phyloP scores from a whole-genome alignment of 2,888 invertebrate species.

The Volucella zonaria region DNA sequence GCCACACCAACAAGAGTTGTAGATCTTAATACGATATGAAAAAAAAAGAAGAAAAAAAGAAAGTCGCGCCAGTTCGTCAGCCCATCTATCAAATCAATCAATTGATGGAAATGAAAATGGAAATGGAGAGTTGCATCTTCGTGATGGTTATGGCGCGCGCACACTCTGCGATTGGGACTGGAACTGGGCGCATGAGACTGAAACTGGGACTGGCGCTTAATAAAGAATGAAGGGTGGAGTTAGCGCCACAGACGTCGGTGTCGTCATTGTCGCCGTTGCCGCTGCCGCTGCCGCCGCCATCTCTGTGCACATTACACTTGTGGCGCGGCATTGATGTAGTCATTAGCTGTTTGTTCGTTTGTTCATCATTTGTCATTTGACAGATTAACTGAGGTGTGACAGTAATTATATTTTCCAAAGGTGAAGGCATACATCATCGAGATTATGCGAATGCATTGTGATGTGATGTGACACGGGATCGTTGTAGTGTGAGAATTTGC shows the following conservation, averaged over 20 bases:
- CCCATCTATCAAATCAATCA: conserved; percentile 71
- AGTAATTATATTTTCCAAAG: conserved; percentile 40
- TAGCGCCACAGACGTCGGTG: conserved; percentile 23
- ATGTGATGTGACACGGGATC: conserved; percentile 28
- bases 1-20: conserved; percentile 44
- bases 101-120: conserved; percentile 27
- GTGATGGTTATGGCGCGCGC: conserved; percentile 65
- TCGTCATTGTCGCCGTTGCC: conserved; percentile 23
- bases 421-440: conserved; percentile 31
- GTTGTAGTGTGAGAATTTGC: conserved; percentile 32
- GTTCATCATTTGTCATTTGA: conserved; percentile 42
- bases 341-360: conserved; percentile 33
- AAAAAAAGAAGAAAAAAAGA: conserved; percentile 45
- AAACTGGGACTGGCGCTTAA: conserved; percentile 45
- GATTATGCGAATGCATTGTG: conserved; percentile 32
- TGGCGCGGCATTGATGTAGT: conserved; percentile 69
- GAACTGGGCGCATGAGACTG: conserved; percentile 39
- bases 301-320: conserved; percentile 63
- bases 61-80: conserved; percentile 68
- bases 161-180: conserved; percentile 13
- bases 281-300: conserved; percentile 54
- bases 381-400: conserved; percentile 62
- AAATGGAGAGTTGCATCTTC: conserved; percentile 55
- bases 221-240: conserved; percentile 46
- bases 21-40: conserved; percentile 38